Evolutionary conservation across 2,113 vertebrate species (phyloP), one percentile per base, ranked within the genome.

Genomic region (Crotalus horridus): DNA sequence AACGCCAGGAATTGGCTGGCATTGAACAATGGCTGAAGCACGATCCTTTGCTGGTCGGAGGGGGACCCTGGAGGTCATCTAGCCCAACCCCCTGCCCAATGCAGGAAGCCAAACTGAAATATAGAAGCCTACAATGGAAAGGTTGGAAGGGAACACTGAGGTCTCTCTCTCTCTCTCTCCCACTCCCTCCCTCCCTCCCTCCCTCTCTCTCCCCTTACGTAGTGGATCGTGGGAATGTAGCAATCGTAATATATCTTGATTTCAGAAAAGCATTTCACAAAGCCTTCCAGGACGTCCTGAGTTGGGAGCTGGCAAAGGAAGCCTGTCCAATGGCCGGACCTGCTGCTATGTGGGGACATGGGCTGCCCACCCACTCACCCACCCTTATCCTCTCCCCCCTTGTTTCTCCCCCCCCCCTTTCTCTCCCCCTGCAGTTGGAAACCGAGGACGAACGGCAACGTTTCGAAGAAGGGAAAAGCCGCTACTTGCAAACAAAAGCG

Each of bases 401-500:
- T 48, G 17, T 23, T 48, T 85, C 85, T 12, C 4, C 0, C 43
- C 43, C 3, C 0, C 10, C 85, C 11, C 4, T 24, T 23, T 13
- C 64, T 6, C 6, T n/a, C 20, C 9, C 0, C 90, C 9, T 8
- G 17, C 97, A 99, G 99, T 95, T 98, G 0, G 96, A 99, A 95
- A 98, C 97, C 0, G 99, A 99, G 94, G 99, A 98, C 0, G 99
- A 99, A 97, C 98, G 99, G 97, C 98, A 97, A 89, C 98, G 98
- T 88, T 99, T 98, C 0, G 98, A 99, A 46, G 99, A 99, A 91
- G 99, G 99, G 58, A 98, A 99, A 93, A 97, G 95, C 2, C 98
- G 99, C 90, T 99, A 99, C 97, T 98, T 99, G 89, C 98, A 98
- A 96, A 98, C 98, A 74, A 99, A 99, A 97, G 98, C 98, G 3